Evolutionary conservation across 2,113 vertebrate genomes (phyloP).

Genomic region (Heptranchias perlo): DNA sequence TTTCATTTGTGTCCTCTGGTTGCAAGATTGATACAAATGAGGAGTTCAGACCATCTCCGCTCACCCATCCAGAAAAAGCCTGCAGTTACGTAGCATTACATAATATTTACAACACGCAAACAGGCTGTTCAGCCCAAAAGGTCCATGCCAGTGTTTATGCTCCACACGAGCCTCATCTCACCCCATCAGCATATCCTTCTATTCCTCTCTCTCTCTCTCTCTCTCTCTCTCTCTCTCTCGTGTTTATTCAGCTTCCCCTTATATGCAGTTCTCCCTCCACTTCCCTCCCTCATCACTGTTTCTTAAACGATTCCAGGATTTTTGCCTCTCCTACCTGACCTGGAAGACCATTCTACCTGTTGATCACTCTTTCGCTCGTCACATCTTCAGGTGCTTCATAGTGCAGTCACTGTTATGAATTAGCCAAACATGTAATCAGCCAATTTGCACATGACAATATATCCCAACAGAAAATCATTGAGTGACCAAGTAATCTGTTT

Average conservation of each 20-base stretch:
- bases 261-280: not conserved
- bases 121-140: too few relatives aligned
- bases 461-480: not conserved
- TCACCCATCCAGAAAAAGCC: not conserved
- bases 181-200: too few relatives aligned
- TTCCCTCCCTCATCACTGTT: conserved; percentile 43
- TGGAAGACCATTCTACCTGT: not conserved
- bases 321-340: not conserved
- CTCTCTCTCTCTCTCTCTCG: too few relatives aligned
- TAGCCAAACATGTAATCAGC: not conserved
- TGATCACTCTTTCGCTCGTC: not conserved
- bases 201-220: too few relatives aligned
- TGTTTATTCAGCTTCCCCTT: too few relatives aligned
- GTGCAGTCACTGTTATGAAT: not conserved
- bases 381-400: not conserved
- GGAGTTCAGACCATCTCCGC: not conserved
- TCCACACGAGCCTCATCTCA: too few relatives aligned
- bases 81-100: too few relatives aligned
- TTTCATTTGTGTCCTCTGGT: not conserved
- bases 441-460: not conserved
- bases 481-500: not conserved
- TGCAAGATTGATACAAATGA: not conserved
- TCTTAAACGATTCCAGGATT: not conserved
- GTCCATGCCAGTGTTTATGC: not conserved
- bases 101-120: not conserved